Base-by-base conservation (phyloP, 1,140 invertebrate species). In the Sitodiplosis mosellana region DNA sequence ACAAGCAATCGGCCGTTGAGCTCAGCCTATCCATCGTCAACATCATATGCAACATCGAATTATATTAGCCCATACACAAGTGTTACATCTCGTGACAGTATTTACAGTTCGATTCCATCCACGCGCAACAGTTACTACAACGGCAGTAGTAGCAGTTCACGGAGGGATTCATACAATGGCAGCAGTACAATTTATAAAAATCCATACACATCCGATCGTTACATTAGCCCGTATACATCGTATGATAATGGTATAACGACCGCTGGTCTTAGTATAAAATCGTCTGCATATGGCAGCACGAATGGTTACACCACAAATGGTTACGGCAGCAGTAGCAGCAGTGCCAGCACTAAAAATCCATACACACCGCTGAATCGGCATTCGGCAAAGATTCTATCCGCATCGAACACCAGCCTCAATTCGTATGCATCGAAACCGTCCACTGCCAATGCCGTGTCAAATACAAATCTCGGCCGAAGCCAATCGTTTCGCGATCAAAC, bases 201-300 rank as follows among this genome's bases (percentile, higher is more conserved):
- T 36, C 33, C 49, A 36, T 41, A 49, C 45, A 33, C 12, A 42
- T 27, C 27, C 27, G 57, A 59, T 46, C 57, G 61, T 17, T 64
- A 64, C 52, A 53, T 61, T 27, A 64, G 60, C 51, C 62, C 62
- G 46, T 64, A 64, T 42, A 47, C 56, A 34, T 58, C 56, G 45
- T 64, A 64, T 50, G 62, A 64, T 17, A 64, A 64, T 49, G 62
- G 62, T n/a, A 56, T 64, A 41, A 64, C 61, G 5, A 64, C 61
- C 8, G 62, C 62, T 3, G 61, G 61, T 18, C 52, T 64, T 8
- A 61, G 57, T 45, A 55, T 64, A 15, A 27, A 33, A 15, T 49
- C 48, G 33, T 44, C 17, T 18, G 8, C 43, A 45, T 6, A 27
- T 45, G 43, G 43, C 7, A 33, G 33, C 22, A 45, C 33, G 19